A percentile compares a stretch with the other conserved stretches of the same genome.
These are phyloP conservation scores for Aldrovandia affinis DNA, from an alignment of 2,797 vertebrate species.

Conservation along the genomic window DNA sequence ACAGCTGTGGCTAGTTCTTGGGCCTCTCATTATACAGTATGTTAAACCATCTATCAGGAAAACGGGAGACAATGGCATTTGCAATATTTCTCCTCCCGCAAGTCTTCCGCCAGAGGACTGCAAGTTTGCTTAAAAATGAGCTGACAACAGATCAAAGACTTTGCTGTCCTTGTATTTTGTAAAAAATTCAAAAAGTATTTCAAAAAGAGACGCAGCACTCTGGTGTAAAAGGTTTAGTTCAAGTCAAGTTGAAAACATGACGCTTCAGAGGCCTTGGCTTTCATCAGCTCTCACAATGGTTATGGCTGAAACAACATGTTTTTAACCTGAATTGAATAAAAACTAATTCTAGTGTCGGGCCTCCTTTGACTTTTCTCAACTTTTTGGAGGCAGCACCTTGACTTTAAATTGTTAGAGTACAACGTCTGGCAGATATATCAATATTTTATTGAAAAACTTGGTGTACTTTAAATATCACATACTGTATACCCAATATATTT, in stretches of 20 bases:
- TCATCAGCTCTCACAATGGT: neutral
- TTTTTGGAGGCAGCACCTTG: neutral
- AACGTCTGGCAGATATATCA: neutral
- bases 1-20: too few relatives aligned
- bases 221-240: too few relatives aligned
- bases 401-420: neutral
- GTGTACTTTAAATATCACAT: neutral
- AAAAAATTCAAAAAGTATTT: too few relatives aligned
- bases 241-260: neutral
- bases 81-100: too few relatives aligned
- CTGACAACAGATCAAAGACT: too few relatives aligned
- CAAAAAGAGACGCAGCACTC: too few relatives aligned
- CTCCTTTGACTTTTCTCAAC: neutral
- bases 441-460: neutral
- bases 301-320: neutral
- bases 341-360: neutral
- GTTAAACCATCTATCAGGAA: too few relatives aligned
- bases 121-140: neutral
- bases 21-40: too few relatives aligned
- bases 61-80: too few relatives aligned
- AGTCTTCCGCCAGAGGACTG: too few relatives aligned
- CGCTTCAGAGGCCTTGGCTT: neutral
- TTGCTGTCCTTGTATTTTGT: neutral
- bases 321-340: neutral
- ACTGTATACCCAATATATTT: neutral